Conservation (phyloP, 2,888 invertebrate species). For the Druceiella hillmani region DNA sequence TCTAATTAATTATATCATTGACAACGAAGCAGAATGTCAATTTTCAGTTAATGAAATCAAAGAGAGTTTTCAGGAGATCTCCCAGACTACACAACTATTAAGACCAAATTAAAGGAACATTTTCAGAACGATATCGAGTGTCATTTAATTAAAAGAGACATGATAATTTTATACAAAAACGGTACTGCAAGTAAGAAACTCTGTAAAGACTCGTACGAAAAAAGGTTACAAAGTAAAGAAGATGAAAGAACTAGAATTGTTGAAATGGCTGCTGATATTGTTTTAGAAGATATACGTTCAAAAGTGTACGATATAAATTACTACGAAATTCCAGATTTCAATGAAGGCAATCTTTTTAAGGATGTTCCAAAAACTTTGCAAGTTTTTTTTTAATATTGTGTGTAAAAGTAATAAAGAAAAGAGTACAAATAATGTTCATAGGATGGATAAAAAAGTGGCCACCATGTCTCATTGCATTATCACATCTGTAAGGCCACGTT, state of each 20-base stretch:
- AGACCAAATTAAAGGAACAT: constrained; percentile 24
- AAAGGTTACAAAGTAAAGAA: constrained; percentile 24
- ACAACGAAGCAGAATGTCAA: constrained; percentile 24
- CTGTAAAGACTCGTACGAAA: constrained; percentile 27
- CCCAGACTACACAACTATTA: constrained; percentile 22
- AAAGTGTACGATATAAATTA: constrained; percentile 24
- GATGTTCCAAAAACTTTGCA: constrained; percentile 26
- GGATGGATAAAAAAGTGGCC: constrained; percentile 17
- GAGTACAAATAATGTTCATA: constrained; percentile 16
- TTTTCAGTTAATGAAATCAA: constrained; percentile 24
- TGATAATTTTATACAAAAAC: constrained; percentile 26
- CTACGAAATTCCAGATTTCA: constrained; percentile 24
- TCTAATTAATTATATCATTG: constrained; percentile 24
- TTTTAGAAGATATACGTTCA: constrained; percentile 28
- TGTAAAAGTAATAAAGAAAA: constrained; percentile 17
- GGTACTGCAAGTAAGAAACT: constrained; percentile 25
- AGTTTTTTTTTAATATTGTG: constrained; percentile 22
- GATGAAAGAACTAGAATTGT: constrained; percentile 28
- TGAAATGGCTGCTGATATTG: constrained; percentile 28
- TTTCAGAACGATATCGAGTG: constrained; percentile 25
- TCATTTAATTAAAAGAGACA: constrained; percentile 24
- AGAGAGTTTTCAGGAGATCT: constrained; percentile 24
- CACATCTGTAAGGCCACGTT: constrained; percentile 27
- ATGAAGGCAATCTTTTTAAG: constrained; percentile 22
- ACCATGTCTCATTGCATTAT: constrained; percentile 21